Conservation (phyloP, 2,888 invertebrate species). For the Selenia dentaria region DNA sequence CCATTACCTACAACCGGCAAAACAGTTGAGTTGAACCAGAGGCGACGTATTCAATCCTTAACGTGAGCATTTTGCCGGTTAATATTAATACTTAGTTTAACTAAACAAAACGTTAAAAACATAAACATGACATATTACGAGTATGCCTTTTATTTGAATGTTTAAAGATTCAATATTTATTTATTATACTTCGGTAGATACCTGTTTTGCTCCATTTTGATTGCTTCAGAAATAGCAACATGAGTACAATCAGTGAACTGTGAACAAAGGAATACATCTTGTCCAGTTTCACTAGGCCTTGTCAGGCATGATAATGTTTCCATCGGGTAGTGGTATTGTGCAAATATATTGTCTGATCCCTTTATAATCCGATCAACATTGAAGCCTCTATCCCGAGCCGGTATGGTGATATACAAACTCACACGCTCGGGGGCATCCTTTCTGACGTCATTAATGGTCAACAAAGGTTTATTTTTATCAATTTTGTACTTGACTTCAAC, state of each 20-base stretch:
- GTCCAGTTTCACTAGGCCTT: constrained; percentile 87
- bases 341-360: constrained; percentile 80
- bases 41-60: no score
- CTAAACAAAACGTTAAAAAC: no score
- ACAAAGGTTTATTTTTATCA: constrained; percentile 56
- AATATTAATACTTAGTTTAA: no score
- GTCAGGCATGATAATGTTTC: constrained; percentile 86
- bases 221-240: constrained; percentile 70
- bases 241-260: constrained; percentile 86
- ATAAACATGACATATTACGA: no score
- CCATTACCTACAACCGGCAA: no score
- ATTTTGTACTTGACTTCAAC: constrained; percentile 84
- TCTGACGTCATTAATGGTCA: constrained; percentile 55
- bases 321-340: constrained; percentile 89
- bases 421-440: constrained; percentile 55
- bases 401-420: constrained; percentile 42
- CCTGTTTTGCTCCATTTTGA: constrained; percentile 85
- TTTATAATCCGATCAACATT: constrained; percentile 79
- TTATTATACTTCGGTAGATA: no score
- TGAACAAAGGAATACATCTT: constrained; percentile 84
- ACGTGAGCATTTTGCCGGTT: no score
- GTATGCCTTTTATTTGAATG: no score
- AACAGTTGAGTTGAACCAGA: no score
- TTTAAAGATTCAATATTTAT: no score
- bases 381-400: constrained; percentile 56